Conservation (phyloP, 2,113 vertebrate species). For the Pachyramphus minor region DNA sequence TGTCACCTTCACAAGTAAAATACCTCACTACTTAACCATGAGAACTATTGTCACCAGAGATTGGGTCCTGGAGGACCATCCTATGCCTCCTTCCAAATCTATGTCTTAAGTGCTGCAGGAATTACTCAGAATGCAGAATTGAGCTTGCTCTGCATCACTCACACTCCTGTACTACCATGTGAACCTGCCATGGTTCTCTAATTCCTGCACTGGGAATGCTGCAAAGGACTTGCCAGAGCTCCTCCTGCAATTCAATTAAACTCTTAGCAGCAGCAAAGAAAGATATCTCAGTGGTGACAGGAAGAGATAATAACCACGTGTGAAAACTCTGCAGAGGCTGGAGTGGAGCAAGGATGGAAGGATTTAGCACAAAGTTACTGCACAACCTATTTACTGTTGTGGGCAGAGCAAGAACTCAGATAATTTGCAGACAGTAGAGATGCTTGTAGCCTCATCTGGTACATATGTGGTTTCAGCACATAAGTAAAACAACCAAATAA, state of each 20-base stretch:
- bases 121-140: neutral
- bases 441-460: neutral
- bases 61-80: neutral
- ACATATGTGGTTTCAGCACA: neutral
- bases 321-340: neutral
- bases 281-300: neutral
- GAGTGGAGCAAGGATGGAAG: neutral
- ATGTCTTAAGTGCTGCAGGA: neutral
- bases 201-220: neutral
- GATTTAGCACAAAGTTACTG: neutral
- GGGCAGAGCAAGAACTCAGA: neutral
- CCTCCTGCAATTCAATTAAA: neutral
- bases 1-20: neutral
- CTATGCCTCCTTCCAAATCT: neutral
- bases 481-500: neutral
- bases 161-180: neutral
- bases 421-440: accelerated
- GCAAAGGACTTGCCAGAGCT: neutral
- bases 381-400: neutral
- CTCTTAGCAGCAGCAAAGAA: neutral
- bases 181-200: neutral
- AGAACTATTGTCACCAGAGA: neutral
- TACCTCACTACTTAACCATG: accelerated
- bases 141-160: accelerated
- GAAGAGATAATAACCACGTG: neutral